Evolutionary conservation across 2,888 invertebrate genomes (phyloP), one percentile per base, ranked within the genome.

Genomic region (Scaptomyza polygonia): DNA sequence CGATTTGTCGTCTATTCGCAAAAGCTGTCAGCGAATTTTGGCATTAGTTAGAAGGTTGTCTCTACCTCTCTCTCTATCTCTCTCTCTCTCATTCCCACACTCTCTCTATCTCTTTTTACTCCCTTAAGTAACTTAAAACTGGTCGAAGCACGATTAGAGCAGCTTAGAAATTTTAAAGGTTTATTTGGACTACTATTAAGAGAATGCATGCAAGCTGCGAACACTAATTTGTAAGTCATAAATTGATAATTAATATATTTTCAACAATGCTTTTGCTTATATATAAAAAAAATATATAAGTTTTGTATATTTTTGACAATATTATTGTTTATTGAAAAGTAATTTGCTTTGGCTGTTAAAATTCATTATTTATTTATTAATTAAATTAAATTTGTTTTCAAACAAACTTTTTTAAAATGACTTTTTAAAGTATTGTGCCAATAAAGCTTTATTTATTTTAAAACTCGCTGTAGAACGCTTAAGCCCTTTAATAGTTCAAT

Each of bases 1-100:
- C 75, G 64, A 69, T 74, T 74, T 72, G 68, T 74, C 74, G 53
- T 54, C 63, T 53, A 68, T 71, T 62, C 68, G 47, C 45, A 61
- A 58, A 74, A 59, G 64, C 75, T 72, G 64, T 72, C 64, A 74
- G 64, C 75, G 64, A 56, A 61, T 73, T 55, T 56, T 47, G 45
- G 62, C 62, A 73, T 54, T 73, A 67, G 67, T 67, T 61, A 44
- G 42, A 71, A 62, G 52, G 18, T 49, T 61, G 32, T 55, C 48
- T 8, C 14, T 39, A 39, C 11, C 12, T 14, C 9, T 1, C 30
- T 12, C 32, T n/a, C 3, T 42, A 42, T 34, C n/a, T 14, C 1
- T 14, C 14, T 36, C 49, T 9, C 14, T 39, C 42, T 12, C 12
- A 3, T 14, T 34, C 9, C 1, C 30, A 11, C 32, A 5, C 3